Base-by-base conservation (phyloP, 2,888 invertebrate genomes). In the Latrodectus hesperus region DNA sequence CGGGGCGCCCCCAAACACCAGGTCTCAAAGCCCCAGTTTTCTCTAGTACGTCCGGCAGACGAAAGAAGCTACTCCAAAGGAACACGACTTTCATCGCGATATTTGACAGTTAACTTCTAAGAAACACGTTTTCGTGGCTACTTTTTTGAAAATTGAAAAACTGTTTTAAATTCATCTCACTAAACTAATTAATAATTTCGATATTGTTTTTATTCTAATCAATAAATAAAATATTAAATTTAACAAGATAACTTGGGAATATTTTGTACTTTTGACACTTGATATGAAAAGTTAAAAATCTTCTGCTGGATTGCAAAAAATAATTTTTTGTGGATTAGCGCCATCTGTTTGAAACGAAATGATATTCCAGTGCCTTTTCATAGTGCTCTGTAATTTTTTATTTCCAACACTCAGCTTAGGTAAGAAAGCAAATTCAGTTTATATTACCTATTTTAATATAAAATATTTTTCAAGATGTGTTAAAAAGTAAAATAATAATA, bases 361-460 rank as follows among this genome's bases (percentile, higher is more conserved):
- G 86, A 75, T 74, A 64, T 38, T 72, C 71, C 81, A 72, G 86
- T 86, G 86, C 80, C 76, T 86, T 81, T 52, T 72, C 6, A 9
- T 81, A 70, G 75, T 86, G 76, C 67, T 86, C 64, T 65, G 75
- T 75, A 64, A 81, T 70, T 80, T 71, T 81, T 65, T 75, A 17
- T 22, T 70, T 53, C 64, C 49, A 22, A 38, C 55, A 26, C 4
- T 70, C 14, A 53, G 80, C 49, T 65, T 76, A 86, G 86, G 86
- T 86, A 86, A 86, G 81, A 51, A n/a, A 51, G 71, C 9, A 16
- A 55, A 68, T 26, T 65, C 11, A 16, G 60, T 12, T 60, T 3
- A 16, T 60, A 16, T 14, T 60, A 60, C 11, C n/a, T 60, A 11
- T n/a, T 60, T 11, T 60, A 16, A 60, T 60, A 14, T 2, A 55